Base-by-base conservation (phyloP, 1,140 invertebrate species). In the Fopius arisanus region DNA sequence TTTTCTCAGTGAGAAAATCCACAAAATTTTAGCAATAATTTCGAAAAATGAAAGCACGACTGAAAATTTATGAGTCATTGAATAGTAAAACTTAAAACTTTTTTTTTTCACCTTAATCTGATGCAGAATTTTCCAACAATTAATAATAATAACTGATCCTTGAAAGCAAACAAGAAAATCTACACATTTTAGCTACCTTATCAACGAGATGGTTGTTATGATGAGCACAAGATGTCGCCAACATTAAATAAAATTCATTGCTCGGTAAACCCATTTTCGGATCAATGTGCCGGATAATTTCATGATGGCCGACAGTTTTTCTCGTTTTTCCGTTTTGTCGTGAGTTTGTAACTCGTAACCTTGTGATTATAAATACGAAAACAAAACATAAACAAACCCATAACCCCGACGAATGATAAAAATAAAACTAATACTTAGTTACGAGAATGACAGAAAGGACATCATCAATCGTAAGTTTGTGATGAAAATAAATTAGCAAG, bases 281-380 rank as follows among this genome's bases (percentile, higher is more conserved):
- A 67, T 73, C 71, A 43, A 73, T 73, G 71, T 73, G 33, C 37
- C 31, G 33, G 37, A 51, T 48, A 68, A 68, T 68, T 73, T 68
- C 43, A 73, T 73, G 48, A 67, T 73, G 72, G 72, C 66, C 31
- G 72, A 59, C 33, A 73, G 51, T 73, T 73, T 68, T 62, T 62
- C 48, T 68, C 23, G 21, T 59, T 59, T 59, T 59, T 59, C 54
- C 54, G 54, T 59, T 31, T 59, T 73, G 16, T 16, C 51, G 33
- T 68, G 31, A 12, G 10, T 48, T 51, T 73, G 23, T 68, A 40
- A 3, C 12, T 62, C 33, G 21, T 68, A 54, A 59, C 14, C 19
- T 23, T 73, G 43, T 14, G 28, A 28, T 16, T 26, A 28, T 16
- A 68, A 62, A 19, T 67, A 31, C 7, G 28, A 59, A 14, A 29